A percentile compares a stretch with the other conserved stretches of the same genome.
Evolutionary conservation across 2,113 vertebrate genomes (phyloP).

Genomic region (western clawed frog (Xenopus tropicalis)): UCB_Xtro_10.0 CM004445.2:50697001-50697500

Average conservation of each 20-base stretch:
- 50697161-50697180: too few relatives aligned
- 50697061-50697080: too few relatives aligned
- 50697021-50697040: too few relatives aligned
- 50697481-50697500: too few relatives aligned
- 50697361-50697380: not conserved
- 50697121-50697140: too few relatives aligned
- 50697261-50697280: conserved; percentile 80
- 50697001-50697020: too few relatives aligned
- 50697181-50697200: not conserved
- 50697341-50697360: not conserved
- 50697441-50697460: not conserved
- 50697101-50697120: too few relatives aligned
- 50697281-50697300: conserved; percentile 76
- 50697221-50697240: conserved; percentile 72
- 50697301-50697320: not conserved
- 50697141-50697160: too few relatives aligned
- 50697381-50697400: not conserved
- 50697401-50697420: not conserved
- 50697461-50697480: not conserved
- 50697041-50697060: too few relatives aligned
- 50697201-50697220: conserved; percentile 77
- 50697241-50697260: conserved; percentile 82
- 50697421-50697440: not conserved
- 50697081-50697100: too few relatives aligned
- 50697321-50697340: not conserved